These are phyloP conservation scores for Cacoxenus indagator DNA, from an alignment of 2,888 invertebrate genomes.

Conservation along the genomic window DNA sequence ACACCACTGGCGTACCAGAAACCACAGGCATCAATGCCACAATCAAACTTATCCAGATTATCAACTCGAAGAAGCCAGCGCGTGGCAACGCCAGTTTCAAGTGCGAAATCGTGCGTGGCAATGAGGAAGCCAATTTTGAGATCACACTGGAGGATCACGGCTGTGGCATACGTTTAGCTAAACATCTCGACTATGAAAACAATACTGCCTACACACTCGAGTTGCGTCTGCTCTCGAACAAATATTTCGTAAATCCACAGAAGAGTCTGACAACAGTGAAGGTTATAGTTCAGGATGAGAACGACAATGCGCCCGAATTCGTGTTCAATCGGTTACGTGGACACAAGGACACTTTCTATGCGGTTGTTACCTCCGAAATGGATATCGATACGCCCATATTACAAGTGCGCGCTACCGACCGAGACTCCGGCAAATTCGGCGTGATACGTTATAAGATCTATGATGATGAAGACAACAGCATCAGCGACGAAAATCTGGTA, in stretches of 20 bases:
- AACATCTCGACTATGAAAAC: conserved; percentile 84
- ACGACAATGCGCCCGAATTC: conserved; percentile 91
- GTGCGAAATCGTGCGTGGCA: conserved; percentile 84
- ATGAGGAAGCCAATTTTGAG: conserved; percentile 78
- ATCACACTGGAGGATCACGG: conserved; percentile 84
- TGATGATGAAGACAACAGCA: conserved; percentile 65
- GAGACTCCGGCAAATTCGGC: conserved; percentile 87
- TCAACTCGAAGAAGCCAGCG: conserved; percentile 67
- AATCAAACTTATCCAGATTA: conserved; percentile 69
- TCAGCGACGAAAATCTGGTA: conserved; percentile 61
- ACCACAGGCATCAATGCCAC: conserved; percentile 68
- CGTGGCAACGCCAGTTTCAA: conserved; percentile 74
- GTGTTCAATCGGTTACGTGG: conserved; percentile 77
- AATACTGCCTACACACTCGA: conserved; percentile 81
- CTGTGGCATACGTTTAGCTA: conserved; percentile 82
- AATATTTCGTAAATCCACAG: conserved; percentile 85
- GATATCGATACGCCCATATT: conserved; percentile 82
- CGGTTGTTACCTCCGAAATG: conserved; percentile 81
- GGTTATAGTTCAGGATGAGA: conserved; percentile 86
- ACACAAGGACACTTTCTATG: conserved; percentile 82
- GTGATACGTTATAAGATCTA: conserved; percentile 78
- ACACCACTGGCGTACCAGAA: conserved; percentile 86
- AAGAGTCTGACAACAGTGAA: conserved; percentile 82
- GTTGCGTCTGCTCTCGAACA: conserved; percentile 83
- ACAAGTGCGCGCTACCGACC: conserved; percentile 89